Conservation (phyloP, 2,113 vertebrate species). For the Limanda limanda region DNA sequence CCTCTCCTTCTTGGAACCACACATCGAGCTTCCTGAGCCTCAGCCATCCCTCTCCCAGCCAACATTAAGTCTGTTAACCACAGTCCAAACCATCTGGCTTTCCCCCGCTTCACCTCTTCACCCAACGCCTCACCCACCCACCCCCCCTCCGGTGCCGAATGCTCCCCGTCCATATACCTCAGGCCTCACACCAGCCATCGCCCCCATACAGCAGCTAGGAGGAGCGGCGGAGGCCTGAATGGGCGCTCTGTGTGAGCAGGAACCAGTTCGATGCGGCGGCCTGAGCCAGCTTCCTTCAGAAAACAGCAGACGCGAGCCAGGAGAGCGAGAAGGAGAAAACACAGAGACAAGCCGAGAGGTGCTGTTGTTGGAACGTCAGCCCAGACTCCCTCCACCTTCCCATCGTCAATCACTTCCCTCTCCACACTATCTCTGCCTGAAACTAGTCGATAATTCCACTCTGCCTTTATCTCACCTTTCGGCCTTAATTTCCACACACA, state of each 20-base stretch:
- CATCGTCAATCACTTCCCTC: conserved; percentile 18
- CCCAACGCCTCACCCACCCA: conserved; percentile 7
- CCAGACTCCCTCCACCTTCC: conserved; percentile 36
- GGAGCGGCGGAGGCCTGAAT: conserved; percentile 73
- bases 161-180: background rate
- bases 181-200: conserved; percentile 29
- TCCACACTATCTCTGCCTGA: conserved; percentile 9
- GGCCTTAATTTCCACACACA: conserved; percentile 18
- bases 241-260: conserved; percentile 75
- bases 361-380: conserved; percentile 54
- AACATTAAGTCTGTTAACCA: conserved; percentile 26
- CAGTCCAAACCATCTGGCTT: conserved; percentile 41
- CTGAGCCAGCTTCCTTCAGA: conserved; percentile 79
- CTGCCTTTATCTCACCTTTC: conserved; percentile 24
- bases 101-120: conserved; percentile 13
- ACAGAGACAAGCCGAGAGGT: conserved; percentile 39
- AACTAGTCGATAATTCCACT: conserved; percentile 38
- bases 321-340: conserved; percentile 58
- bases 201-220: conserved; percentile 61
- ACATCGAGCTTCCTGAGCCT: conserved; percentile 18
- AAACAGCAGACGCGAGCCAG: conserved; percentile 75
- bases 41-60: conserved; percentile 12
- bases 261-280: conserved; percentile 66
- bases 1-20: conserved; percentile 37
- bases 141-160: conserved; percentile 5